These are phyloP conservation scores for Leuciscus idus DNA, from an alignment of 2,113 vertebrate genomes.

Conservation along the genomic window DNA sequence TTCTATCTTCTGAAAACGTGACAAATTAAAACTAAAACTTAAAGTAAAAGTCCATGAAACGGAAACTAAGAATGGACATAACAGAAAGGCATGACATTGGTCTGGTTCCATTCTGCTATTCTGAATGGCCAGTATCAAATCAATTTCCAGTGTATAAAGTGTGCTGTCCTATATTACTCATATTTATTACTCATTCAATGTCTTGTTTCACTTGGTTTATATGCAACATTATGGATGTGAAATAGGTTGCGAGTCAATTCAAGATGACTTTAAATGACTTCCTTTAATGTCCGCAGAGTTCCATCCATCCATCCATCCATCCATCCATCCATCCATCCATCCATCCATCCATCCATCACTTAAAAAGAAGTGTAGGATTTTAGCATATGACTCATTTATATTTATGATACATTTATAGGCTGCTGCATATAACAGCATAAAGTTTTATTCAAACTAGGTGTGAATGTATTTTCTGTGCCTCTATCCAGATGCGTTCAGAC, in stretches of 20 bases:
- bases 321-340: not conserved
- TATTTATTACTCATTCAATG: not conserved
- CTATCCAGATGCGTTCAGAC: slow-evolving; percentile 32
- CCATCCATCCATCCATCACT: not conserved
- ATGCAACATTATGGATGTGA: not conserved
- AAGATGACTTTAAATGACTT: not conserved
- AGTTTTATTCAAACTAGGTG: not conserved
- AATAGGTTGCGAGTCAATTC: not conserved
- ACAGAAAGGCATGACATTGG: not conserved
- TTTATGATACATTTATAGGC: not conserved
- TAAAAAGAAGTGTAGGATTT: not conserved
- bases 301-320: not conserved
- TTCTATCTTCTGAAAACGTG: not conserved
- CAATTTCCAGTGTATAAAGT: not conserved
- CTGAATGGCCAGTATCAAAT: not conserved
- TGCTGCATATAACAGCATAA: not conserved
- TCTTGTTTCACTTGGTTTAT: not conserved
- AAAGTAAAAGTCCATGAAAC: no score
- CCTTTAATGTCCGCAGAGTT: not conserved
- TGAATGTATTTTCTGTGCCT: not conserved
- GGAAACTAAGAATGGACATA: no score
- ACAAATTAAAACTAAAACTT: no score
- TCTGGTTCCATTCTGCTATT: not conserved
- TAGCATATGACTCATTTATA: not conserved
- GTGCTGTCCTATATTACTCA: not conserved